Percentiles rank a stretch among this genome's conserved stretches.
Conservation (phyloP, 2,797 vertebrate genomes). For the Anabacerthia variegaticeps region DNA sequence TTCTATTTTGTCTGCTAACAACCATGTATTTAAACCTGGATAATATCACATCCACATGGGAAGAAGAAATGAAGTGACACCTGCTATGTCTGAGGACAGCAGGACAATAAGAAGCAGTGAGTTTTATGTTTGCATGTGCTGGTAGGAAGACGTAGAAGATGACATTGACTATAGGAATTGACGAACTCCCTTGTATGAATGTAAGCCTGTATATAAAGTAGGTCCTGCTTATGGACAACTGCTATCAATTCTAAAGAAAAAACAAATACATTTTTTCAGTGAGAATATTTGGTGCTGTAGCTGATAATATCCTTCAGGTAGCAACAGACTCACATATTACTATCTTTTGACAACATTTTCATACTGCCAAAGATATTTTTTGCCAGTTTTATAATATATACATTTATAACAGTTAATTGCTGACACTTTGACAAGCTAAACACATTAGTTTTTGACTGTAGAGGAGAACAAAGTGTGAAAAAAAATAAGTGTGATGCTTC, state of each 20-base stretch:
- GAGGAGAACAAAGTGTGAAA: not conserved
- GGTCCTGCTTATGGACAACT: not conserved
- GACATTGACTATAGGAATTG: not conserved
- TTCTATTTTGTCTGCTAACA: not conserved
- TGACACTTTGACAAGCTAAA: not conserved
- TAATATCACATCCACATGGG: not conserved
- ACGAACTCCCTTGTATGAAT: not conserved
- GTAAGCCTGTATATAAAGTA: not conserved
- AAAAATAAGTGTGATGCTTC: not conserved
- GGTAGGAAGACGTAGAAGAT: not conserved
- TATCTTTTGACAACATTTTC: not conserved
- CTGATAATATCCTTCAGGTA: not conserved
- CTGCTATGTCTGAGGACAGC: not conserved
- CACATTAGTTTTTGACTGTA: not conserved
- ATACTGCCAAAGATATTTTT: not conserved
- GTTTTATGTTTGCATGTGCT: not conserved
- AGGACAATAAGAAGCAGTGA: not conserved
- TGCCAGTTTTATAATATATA: not conserved
- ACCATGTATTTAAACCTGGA: not conserved
- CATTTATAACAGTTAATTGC: not conserved
- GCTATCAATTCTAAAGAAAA: not conserved
- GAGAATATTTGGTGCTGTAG: not conserved
- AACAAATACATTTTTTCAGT: not conserved
- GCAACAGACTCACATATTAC: not conserved
- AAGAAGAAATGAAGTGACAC: not conserved